These are phyloP conservation scores for Orussus abietinus DNA, from an alignment of 1,140 invertebrate genomes.

Conservation along the genomic window DNA sequence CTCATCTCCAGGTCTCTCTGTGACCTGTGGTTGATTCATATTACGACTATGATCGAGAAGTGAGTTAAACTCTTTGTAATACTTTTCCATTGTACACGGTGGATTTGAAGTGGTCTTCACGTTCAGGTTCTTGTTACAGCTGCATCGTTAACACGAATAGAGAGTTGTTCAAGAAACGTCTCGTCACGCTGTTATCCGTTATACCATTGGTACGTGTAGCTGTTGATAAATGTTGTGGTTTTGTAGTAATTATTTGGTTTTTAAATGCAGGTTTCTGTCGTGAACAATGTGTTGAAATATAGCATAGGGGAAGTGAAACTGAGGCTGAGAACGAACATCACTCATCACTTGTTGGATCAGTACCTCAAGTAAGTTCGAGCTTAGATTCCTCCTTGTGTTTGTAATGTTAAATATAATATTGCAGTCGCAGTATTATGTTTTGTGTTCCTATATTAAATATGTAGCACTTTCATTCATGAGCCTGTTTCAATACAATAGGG, in stretches of 20 bases:
- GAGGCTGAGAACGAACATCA: conserved; percentile 83
- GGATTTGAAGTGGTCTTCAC: not conserved
- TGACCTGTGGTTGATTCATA: conserved; percentile 96
- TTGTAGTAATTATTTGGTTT: conserved; percentile 21
- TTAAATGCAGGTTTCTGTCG: conserved; percentile 72
- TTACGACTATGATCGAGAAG: conserved; percentile 90
- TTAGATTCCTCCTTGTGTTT: too few relatives aligned
- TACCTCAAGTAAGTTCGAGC: conserved; percentile 82
- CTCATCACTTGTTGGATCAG: conserved; percentile 80
- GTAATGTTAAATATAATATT: too few relatives aligned
- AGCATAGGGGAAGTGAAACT: conserved; percentile 91
- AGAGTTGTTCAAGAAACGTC: conserved; percentile 68
- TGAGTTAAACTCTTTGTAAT: conserved; percentile 43
- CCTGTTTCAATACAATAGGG: too few relatives aligned
- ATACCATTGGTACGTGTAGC: conserved; percentile 73
- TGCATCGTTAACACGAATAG: conserved; percentile 88
- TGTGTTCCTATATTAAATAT: too few relatives aligned
- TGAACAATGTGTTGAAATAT: conserved; percentile 92
- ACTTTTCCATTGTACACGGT: conserved; percentile 8
- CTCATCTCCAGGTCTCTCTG: conserved; percentile 86
- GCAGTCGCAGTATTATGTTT: too few relatives aligned
- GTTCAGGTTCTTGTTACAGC: conserved; percentile 59
- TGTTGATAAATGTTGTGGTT: conserved; percentile 12
- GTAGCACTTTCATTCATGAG: too few relatives aligned
- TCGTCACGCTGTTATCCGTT: conserved; percentile 73